Evolutionary conservation across 30 jellyfish, hydroid and myxozoan species (phyloP).

Genomic region (Aurelia sp.): DNA sequence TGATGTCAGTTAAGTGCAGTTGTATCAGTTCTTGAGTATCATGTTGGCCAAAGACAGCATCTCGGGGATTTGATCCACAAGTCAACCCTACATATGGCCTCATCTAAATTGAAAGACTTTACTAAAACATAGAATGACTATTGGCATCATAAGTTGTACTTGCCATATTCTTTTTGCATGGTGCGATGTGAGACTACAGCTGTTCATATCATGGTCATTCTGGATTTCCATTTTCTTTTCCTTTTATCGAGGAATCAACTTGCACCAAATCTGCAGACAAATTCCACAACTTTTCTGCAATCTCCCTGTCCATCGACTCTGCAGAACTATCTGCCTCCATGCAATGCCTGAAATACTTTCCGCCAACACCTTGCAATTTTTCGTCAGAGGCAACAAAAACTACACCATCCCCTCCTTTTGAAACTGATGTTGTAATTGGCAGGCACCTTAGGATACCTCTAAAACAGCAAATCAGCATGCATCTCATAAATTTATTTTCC

Average conservation of each 20-base stretch:
- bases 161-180: too few relatives aligned
- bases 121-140: constrained; percentile 1
- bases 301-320: constrained; percentile 75
- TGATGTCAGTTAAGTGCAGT: too few relatives aligned
- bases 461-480: constrained; percentile 56
- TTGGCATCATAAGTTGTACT: too few relatives aligned
- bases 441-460: constrained; percentile 71
- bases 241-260: not conserved
- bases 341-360: constrained; percentile 64
- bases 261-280: constrained; percentile 55
- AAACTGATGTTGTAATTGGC: constrained; percentile 45
- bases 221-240: not conserved
- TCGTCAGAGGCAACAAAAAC: constrained; percentile 70
- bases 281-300: constrained; percentile 77
- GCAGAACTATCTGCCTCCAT: constrained; percentile 47
- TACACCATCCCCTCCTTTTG: constrained; percentile 68
- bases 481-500: constrained; percentile 25
- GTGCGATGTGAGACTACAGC: too few relatives aligned
- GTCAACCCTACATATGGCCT: too few relatives aligned
- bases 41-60: too few relatives aligned
- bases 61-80: too few relatives aligned
- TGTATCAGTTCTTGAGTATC: too few relatives aligned
- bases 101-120: not conserved
- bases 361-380: constrained; percentile 59
- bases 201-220: too few relatives aligned